phyloP scores from a whole-genome alignment of 2,888 invertebrate genomes.

The Eugnorisma glareosa region DNA sequence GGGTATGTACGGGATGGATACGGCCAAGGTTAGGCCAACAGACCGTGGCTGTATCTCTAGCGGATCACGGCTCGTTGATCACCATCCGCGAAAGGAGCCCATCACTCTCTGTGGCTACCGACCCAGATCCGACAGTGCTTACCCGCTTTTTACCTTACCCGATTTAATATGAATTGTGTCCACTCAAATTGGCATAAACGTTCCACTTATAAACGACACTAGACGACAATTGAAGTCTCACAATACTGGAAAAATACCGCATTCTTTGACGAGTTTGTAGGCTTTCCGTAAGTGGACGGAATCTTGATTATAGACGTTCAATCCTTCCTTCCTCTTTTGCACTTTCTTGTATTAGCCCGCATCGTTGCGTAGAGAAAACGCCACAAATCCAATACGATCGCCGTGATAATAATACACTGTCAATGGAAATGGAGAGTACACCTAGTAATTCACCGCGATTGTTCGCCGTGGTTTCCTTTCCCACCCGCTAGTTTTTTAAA shows the following conservation, averaged over 20 bases:
- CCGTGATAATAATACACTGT: constrained; percentile 73
- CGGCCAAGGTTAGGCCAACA: constrained; percentile 86
- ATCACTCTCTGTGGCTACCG: constrained; percentile 76
- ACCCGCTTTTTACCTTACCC: constrained; percentile 79
- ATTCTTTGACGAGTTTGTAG: constrained; percentile 6
- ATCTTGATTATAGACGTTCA: constrained; percentile 37
- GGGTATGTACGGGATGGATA: constrained; percentile 83
- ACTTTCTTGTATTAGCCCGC: constrained; percentile 52
- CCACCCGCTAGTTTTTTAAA: constrained; percentile 74
- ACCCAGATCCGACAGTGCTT: constrained; percentile 81
- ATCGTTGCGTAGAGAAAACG: constrained; percentile 65
- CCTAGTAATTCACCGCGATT: constrained; percentile 75
- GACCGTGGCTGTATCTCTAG: constrained; percentile 85
- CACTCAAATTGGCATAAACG: constrained; percentile 72
- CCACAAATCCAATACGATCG: constrained; percentile 70
- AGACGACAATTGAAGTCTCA: constrained; percentile 38
- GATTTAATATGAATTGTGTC: constrained; percentile 75
- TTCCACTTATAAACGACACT: constrained; percentile 72
- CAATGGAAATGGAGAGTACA: constrained; percentile 78
- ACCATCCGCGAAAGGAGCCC: constrained; percentile 83
- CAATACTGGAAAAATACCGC: constrained; percentile 33
- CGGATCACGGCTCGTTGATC: constrained; percentile 84
- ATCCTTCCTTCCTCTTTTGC: constrained; percentile 36
- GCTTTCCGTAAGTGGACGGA: constrained; percentile 19
- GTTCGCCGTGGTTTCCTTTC: constrained; percentile 80